Base-by-base conservation (phyloP, 23 tunicate species). In the Styela clava region DNA sequence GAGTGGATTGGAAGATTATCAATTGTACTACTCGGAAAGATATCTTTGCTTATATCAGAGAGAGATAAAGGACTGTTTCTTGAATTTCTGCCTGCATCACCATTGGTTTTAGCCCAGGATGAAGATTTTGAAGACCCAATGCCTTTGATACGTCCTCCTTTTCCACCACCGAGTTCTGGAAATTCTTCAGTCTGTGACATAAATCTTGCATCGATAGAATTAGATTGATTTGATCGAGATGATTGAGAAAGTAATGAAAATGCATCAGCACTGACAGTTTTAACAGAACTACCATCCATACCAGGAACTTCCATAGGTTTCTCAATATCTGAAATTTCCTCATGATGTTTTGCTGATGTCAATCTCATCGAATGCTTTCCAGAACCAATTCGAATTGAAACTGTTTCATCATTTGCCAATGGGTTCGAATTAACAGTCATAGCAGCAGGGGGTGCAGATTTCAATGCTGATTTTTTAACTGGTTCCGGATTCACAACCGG, bases 301-400 rank as follows among this genome's bases (percentile, higher is more conserved):
- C 81, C 81, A 25, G 81, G 81, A 24, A 76, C 64, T 52, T 76
- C 81, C n/a, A 76, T 29, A 5, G 81, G 81, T 76, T 52, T 76
- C 1, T 76, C 81, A 16, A 76, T 44, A 24, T 2, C 81, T 52
- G 29, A 26, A 7, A 76, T 33, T 25, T 36, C 81, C 0, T 36
- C 81, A 1, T 29, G 27, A 27, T 76, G 52, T 33, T 76, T 44
- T 16, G 65, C 37, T 56, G 65, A 24, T 26, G 81, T 52, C 16
- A 76, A 12, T 29, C 65, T 24, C 33, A 76, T 52, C 29, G 65
- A 24, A 56, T 76, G 81, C 24, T 76, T 76, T 0, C 52, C 62
- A 24, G 65, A 76, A 25, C 81, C 81, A 25, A 44, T 24, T 76
- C 81, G 30, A 0, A 76, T 29, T 20, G 81, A 36, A 21, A 76